Evolutionary conservation across 2,797 vertebrate genomes (phyloP), one percentile per base, ranked within the genome.

Genomic region (Chelon labrosus): DNA sequence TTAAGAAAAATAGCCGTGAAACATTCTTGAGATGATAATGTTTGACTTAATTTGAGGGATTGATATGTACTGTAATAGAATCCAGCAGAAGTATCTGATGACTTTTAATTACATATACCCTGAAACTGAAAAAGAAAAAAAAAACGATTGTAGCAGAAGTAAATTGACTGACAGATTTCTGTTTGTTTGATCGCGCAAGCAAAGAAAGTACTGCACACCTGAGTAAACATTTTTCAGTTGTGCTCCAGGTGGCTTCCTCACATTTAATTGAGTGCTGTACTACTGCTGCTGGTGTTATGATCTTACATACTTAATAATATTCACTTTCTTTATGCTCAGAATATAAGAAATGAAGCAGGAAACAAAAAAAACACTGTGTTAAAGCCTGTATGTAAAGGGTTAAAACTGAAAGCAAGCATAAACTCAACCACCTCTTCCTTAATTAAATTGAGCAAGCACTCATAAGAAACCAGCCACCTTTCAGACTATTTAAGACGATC

Each of bases 1-100:
- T 22, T 22, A 86, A 75, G 67, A 89, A 85, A 85, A 82, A 54
- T 57, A 78, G 71, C 60, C 27, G 20, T 87, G 75, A 79, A 76
- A 77, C 60, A 68, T 79, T 77, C 57, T 72, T 78, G 50, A 80
- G 53, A 83, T 75, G 39, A 70, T 80, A 80, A 70, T 62, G 56
- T 71, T 60, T 22, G 46, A 63, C 62, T 75, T 64, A 13, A 69
- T 79, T 73, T 79, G 19, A 80, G 27, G 35, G 20, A 74, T 58
- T 79, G 57, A 51, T 49, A 35, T 77, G 69, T 77, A 73, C 55
- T 73, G 19, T 70, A 77, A 77, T 69, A 52, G 59, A 84, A 75
- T 79, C 38, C 39, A 10, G 55, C 35, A 35, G 38, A 70, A 58
- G 57, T 60, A 72, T 76, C 35, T 69, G 75, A 72, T 55, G 2